Conservation (phyloP, 2,888 invertebrate genomes). For the Xestoiulus laeticollis region DNA sequence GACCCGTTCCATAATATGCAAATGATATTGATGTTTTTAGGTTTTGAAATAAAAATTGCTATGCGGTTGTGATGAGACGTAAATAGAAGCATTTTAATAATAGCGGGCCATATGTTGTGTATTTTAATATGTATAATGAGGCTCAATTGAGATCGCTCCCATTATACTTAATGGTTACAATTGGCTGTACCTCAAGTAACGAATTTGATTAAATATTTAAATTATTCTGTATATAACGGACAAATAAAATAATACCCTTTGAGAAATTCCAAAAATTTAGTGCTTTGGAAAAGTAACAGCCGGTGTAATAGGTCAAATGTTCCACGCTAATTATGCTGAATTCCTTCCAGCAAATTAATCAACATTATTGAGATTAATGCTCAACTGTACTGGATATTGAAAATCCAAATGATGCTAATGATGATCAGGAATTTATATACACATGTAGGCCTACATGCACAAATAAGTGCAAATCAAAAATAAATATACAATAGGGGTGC, state of each 20-base stretch:
- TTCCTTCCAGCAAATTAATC: neutral
- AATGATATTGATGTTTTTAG: neutral
- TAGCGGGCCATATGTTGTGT: neutral
- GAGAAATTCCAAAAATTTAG: neutral
- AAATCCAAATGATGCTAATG: too few relatives aligned
- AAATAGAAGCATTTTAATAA: constrained; percentile 1
- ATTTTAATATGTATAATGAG: neutral
- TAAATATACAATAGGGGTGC: too few relatives aligned
- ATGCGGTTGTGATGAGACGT: neutral
- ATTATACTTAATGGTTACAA: neutral
- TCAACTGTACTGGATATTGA: too few relatives aligned
- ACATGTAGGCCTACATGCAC: too few relatives aligned
- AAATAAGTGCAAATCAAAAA: too few relatives aligned
- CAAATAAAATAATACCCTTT: neutral
- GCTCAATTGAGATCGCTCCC: neutral
- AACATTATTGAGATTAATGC: neutral
- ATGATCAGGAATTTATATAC: too few relatives aligned
- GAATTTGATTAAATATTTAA: neutral
- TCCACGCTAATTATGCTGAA: too few relatives aligned
- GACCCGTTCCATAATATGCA: neutral
- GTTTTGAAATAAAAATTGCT: neutral
- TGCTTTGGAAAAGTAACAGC: too few relatives aligned
- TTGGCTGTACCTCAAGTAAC: neutral
- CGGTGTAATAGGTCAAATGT: too few relatives aligned
- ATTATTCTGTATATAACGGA: neutral